Evolutionary conservation across 2,113 vertebrate genomes (phyloP), one percentile per base, ranked within the genome.

Genomic region (Hyla sarda): DNA sequence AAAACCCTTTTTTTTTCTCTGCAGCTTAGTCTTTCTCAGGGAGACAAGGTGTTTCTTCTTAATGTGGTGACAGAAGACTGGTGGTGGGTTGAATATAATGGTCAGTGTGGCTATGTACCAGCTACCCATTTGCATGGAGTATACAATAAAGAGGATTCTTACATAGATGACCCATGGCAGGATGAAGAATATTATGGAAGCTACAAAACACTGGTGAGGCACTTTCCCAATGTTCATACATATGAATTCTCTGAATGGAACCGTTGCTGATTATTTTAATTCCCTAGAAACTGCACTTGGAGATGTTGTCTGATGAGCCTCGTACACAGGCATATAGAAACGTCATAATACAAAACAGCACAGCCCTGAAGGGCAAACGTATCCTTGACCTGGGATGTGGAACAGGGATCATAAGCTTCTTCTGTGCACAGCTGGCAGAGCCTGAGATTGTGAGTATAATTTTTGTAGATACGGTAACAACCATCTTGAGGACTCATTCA

Each of bases 371-470:
- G 82, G 92, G 90, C 13, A 95, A 95, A 80, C 93, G 93, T 86
- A 92, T 96, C 60, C 90, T 96, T 92, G 96, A 96, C 11, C 90
- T 95, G 0, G 95, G 95, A 88, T 96, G 95, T 65, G 95, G 95
- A 7, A 95, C 95, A 0, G 95, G 94, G 7, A 93, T 96, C 87
- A 95, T 96, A 91, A 96, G 95, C 87, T 90, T 96, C 28, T 96
- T 96, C 88, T 96, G 95, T 5, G 94, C 92, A 16, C 92, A 92
- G 32, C 85, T 96, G 0, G 92, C 95, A 0, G 88, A 91, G 50
- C 94, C 95, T 34, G 91, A 91, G 67, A 89, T 90, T 76, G 95
- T 96, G 88, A 93, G 89, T 80, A 56, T 16, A 4, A 73, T 21
- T 17, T 16, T 13, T 28, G 0, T 17, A 50, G 23, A n/a, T 23